Conservation (phyloP, 1,140 invertebrate genomes). For the Scaptomyza graminum region DNA sequence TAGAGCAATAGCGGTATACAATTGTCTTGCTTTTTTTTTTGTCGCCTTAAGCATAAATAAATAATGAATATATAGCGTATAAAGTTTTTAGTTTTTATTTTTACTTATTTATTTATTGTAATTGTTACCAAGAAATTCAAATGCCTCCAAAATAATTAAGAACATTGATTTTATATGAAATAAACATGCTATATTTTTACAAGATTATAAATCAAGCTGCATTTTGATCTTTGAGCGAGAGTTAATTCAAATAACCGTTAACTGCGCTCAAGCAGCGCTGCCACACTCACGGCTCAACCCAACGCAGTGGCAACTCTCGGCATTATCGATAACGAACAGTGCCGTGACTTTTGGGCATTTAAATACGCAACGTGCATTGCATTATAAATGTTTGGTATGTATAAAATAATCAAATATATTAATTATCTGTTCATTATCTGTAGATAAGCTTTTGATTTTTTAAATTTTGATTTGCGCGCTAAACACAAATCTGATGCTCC, state of each 20-base stretch:
- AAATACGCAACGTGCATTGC: background rate
- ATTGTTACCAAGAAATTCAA: constrained; percentile 38
- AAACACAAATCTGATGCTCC: constrained; percentile 10
- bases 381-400: background rate
- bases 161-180: constrained; percentile 36
- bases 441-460: background rate
- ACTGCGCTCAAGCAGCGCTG: background rate
- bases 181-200: constrained; percentile 64
- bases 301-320: constrained; percentile 27
- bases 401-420: background rate
- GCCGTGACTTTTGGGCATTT: background rate
- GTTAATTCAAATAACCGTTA: background rate
- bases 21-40: constrained; percentile 24
- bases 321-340: constrained; percentile 27
- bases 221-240: background rate
- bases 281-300: background rate
- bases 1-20: constrained; percentile 11
- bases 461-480: constrained; percentile 9
- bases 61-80: constrained; percentile 5
- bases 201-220: constrained; percentile 25
- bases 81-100: constrained; percentile 4
- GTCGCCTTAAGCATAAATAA: constrained; percentile 21
- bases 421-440: background rate
- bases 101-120: constrained; percentile 24
- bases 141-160: constrained; percentile 42